phyloP scores from a whole-genome alignment of 35 echinoderm and acorn worm species.

The Lytechinus variegatus region DNA sequence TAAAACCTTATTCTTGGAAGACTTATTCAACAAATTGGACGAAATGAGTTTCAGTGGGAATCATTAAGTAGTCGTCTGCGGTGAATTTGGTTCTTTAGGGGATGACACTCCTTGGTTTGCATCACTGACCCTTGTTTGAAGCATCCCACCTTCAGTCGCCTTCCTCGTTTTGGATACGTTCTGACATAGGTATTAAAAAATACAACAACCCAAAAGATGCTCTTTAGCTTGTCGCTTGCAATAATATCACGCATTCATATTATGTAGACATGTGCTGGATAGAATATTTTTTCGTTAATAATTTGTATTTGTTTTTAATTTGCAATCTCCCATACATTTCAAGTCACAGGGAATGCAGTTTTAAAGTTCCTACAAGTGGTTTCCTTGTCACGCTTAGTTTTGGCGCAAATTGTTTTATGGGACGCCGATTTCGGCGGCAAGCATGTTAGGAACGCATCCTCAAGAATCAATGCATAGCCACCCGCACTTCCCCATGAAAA shows the following conservation, averaged over 20 bases:
- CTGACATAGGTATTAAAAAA: too few species aligned
- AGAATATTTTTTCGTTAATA: not conserved
- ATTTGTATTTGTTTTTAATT: not conserved
- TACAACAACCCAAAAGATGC: too few species aligned
- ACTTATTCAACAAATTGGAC: slow-evolving; percentile 35
- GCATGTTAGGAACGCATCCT: not conserved
- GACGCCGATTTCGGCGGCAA: slow-evolving; percentile 14
- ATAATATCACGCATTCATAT: too few species aligned
- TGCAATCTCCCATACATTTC: not conserved
- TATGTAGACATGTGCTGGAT: too few species aligned
- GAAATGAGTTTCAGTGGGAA: slow-evolving; percentile 47
- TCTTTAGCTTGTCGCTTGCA: too few species aligned
- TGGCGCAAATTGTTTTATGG: not conserved
- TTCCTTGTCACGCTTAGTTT: not conserved
- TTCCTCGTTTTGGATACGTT: not conserved
- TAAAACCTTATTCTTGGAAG: slow-evolving; percentile 29
- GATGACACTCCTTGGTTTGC: not conserved
- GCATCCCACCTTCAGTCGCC: not conserved
- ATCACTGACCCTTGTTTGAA: not conserved
- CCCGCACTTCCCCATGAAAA: slow-evolving; percentile 43
- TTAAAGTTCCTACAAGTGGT: slow-evolving; percentile 7
- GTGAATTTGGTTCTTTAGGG: slow-evolving; percentile 25
- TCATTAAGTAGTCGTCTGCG: slow-evolving; percentile 31
- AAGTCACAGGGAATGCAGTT: not conserved
- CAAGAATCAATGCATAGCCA: slow-evolving; percentile 43